phyloP scores from a whole-genome alignment of 2,888 invertebrate genomes.

The Scaptodrosophila latifasciaeformis region DNA sequence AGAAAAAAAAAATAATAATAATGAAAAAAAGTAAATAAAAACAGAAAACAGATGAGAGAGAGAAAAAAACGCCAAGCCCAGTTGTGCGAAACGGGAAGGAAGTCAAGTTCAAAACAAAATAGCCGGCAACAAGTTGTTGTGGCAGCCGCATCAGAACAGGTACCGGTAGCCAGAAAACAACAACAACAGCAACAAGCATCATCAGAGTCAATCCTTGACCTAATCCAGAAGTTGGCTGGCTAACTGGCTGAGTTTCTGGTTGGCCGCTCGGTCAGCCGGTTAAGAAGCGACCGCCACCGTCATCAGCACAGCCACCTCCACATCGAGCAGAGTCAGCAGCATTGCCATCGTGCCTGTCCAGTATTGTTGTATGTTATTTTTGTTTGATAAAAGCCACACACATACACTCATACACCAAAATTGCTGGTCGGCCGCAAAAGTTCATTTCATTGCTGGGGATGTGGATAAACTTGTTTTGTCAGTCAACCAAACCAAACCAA shows the following conservation, averaged over 20 bases:
- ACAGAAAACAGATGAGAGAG: too few species aligned
- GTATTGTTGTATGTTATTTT: conserved; percentile 18
- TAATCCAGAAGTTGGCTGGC: conserved; percentile 65
- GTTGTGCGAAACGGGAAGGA: conserved; percentile 14
- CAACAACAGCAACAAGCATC: conserved; percentile 20
- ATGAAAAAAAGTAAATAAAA: conserved; percentile 39
- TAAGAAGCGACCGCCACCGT: conserved; percentile 13
- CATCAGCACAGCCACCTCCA: conserved; percentile 34
- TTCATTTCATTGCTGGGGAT: conserved; percentile 41
- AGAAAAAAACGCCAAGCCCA: conserved; percentile 4
- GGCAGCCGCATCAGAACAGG: conserved; percentile 59
- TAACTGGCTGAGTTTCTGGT: conserved; percentile 59
- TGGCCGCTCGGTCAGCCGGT: conserved; percentile 28
- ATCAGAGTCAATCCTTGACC: conserved; percentile 68
- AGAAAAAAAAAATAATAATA: conserved; percentile 31
- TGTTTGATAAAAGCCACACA: conserved; percentile 47
- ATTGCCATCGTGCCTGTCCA: too few species aligned
- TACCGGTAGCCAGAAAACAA: conserved; percentile 63
- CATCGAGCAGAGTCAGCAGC: conserved; percentile 25
- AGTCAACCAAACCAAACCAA: too few species aligned
- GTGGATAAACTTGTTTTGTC: conserved; percentile 65
- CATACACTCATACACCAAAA: conserved; percentile 28
- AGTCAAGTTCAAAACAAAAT: conserved; percentile 8
- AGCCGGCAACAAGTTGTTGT: conserved; percentile 25
- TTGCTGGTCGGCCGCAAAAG: conserved; percentile 9